Percentiles rank a stretch among this genome's conserved stretches.
Conservation (phyloP, 1,140 invertebrate species). For the Conus betulinus region DNA sequence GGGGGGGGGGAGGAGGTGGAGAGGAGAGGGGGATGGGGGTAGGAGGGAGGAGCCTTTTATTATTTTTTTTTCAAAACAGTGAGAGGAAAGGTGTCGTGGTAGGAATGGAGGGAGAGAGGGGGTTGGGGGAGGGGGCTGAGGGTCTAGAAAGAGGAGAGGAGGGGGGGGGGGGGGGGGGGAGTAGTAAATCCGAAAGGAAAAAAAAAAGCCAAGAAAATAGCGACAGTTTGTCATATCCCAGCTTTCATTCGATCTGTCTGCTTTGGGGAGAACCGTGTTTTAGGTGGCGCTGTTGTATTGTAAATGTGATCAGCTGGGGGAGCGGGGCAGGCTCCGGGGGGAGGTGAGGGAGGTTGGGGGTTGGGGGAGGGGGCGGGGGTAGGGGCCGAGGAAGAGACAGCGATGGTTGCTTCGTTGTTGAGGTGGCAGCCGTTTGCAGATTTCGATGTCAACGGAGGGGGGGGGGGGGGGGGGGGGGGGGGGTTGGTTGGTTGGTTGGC, state of each 20-base stretch:
- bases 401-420: too few species aligned
- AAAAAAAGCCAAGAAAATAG: background rate
- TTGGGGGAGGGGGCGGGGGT: too few species aligned
- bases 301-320: too few species aligned
- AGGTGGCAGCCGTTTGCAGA: too few species aligned
- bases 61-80: background rate
- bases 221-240: conserved; percentile 30
- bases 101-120: background rate
- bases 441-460: too few species aligned
- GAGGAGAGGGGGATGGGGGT: background rate
- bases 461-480: too few species aligned
- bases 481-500: too few species aligned
- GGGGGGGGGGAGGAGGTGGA: background rate
- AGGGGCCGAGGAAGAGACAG: too few species aligned
- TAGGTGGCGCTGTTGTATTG: conserved; percentile 12
- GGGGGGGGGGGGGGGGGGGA: background rate
- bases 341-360: too few species aligned
- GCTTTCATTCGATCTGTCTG: conserved; percentile 15
- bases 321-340: too few species aligned
- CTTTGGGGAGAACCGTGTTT: too few species aligned
- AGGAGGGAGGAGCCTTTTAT: background rate
- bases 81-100: background rate
- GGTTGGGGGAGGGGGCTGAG: background rate
- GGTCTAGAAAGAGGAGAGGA: background rate
- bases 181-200: background rate